These are phyloP conservation scores for Lissocephala sabroskyi DNA, from an alignment of 2,888 invertebrate genomes.

Conservation along the genomic window DNA sequence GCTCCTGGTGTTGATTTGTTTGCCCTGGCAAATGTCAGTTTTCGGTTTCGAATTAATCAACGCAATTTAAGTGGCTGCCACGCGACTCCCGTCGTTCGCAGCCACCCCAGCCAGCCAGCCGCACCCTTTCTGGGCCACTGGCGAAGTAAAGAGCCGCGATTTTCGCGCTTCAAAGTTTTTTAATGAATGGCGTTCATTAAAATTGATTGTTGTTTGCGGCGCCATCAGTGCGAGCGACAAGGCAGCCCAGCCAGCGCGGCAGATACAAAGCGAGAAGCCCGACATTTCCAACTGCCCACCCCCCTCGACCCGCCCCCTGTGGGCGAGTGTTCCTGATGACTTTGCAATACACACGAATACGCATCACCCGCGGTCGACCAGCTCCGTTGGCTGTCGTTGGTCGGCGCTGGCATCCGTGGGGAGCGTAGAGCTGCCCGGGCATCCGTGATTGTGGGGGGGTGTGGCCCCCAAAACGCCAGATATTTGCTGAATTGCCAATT, in stretches of 20 bases:
- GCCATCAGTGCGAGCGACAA: conserved; percentile 4
- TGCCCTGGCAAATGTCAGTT: conserved; percentile 51
- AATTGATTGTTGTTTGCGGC: conserved; percentile 60
- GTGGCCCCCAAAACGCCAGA: conserved; percentile 28
- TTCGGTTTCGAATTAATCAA: conserved; percentile 62
- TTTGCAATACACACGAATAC: conserved; percentile 37
- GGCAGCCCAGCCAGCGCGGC: background rate
- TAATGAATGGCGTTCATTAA: conserved; percentile 63
- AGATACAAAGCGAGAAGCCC: no score
- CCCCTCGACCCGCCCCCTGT: background rate
- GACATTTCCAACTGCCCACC: no score
- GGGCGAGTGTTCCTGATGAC: conserved; percentile 33
- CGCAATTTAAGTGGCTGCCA: conserved; percentile 53
- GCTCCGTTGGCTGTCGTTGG: no score
- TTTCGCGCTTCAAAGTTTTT: conserved; percentile 46
- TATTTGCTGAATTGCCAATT: conserved; percentile 57
- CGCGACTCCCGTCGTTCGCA: no score
- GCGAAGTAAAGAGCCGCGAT: conserved; percentile 23
- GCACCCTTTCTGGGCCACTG: background rate
- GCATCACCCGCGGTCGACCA: no score
- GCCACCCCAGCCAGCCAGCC: conserved; percentile 14
- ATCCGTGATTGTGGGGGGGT: background rate
- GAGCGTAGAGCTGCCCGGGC: background rate
- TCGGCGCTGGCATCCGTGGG: no score
- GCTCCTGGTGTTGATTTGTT: conserved; percentile 25